phyloP scores from a whole-genome alignment of 1,140 invertebrate species.

The Drosophila tristis region DNA sequence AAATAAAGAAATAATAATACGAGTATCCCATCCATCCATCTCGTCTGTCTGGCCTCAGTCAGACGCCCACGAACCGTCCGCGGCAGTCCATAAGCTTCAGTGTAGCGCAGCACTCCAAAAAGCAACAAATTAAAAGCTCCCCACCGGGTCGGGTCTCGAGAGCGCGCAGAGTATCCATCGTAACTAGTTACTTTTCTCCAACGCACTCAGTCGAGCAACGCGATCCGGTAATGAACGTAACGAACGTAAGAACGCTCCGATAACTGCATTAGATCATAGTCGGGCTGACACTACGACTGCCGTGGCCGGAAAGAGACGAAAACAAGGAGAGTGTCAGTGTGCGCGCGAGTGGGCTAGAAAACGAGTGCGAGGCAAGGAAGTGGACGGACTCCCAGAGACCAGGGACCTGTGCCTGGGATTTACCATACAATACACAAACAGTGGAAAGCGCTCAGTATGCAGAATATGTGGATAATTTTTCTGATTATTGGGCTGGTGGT shows the following conservation, averaged over 20 bases:
- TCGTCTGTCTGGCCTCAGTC: constrained; percentile 50
- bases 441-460: constrained; percentile 33
- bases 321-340: neutral
- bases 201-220: constrained; percentile 61
- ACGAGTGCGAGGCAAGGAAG: constrained; percentile 8
- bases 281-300: constrained; percentile 18
- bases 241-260: constrained; percentile 50
- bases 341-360: constrained; percentile 16
- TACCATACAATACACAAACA: constrained; percentile 1
- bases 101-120: constrained; percentile 58
- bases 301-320: neutral
- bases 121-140: constrained; percentile 60
- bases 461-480: constrained; percentile 69
- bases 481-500: constrained; percentile 67
- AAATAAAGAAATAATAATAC: constrained; percentile 44
- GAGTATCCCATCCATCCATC: constrained; percentile 3
- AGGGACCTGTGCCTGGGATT: constrained; percentile 31
- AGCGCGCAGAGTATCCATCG: constrained; percentile 42
- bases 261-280: constrained; percentile 72
- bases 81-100: constrained; percentile 43
- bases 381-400: neutral
- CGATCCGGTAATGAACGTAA: constrained; percentile 70
- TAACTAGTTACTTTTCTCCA: constrained; percentile 69
- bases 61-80: constrained; percentile 54
- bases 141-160: constrained; percentile 32